Evolutionary conservation across 1,140 invertebrate species (phyloP), one percentile per base, ranked within the genome.

Genomic region (Coenobita brevimanus): DNA sequence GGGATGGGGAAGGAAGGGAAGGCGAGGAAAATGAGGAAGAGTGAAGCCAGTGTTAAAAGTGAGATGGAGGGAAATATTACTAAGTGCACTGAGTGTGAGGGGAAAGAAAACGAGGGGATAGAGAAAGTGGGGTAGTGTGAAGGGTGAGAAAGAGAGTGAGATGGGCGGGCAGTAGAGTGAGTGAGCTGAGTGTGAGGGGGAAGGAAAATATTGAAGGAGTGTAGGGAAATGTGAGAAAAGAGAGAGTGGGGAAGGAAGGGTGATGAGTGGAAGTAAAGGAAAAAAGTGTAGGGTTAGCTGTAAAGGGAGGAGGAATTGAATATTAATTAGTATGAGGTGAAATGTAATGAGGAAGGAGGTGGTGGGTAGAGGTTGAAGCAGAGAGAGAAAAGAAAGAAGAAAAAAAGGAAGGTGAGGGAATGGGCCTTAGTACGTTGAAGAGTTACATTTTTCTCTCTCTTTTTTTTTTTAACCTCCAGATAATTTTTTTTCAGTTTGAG

Each of bases 221-320:
- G 43, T 30, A 36, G 38, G 75, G 57, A 36, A 79, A 36, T 54
- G 41, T 30, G 75, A 79, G 75, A 79, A 36, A 79, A 50, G 30
- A 27, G 30, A 27, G 30, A 27, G 13, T 15, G 27, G 1, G 21
- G 50, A 54, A 21, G 21, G 50, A 54, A 21, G n/a, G n/a, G n/a
- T n/a, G n/a, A n/a, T n/a, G n/a, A n/a, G n/a, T n/a, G n/a, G n/a
- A n/a, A n/a, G n/a, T n/a, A n/a, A n/a, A n/a, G n/a, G n/a, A n/a
- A n/a, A n/a, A n/a, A n/a, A n/a, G n/a, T n/a, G n/a, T n/a, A n/a
- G n/a, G n/a, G n/a, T n/a, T n/a, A n/a, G n/a, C n/a, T n/a, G n/a
- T n/a, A n/a, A n/a, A n/a, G n/a, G n/a, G n/a, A n/a, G n/a, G 30
- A 27, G 8, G 6, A 64, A 21, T n/a, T n/a, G n/a, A n/a, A n/a